Conservation (phyloP, 1,140 invertebrate genomes). For the Drosophila sproati region DNA sequence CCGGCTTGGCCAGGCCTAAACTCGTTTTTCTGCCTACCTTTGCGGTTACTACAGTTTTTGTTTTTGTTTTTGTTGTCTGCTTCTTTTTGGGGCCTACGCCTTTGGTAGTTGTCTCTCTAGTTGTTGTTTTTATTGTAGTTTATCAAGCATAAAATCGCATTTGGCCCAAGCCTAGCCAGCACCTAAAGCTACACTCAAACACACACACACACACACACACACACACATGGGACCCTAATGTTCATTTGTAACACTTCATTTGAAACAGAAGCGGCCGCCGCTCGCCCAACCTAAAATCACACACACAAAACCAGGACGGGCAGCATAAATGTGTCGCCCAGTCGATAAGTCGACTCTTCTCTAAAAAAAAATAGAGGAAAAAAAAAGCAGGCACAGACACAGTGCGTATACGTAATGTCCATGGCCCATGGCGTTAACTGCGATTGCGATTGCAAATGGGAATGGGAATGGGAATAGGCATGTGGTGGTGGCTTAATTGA, state of each 20-base stretch:
- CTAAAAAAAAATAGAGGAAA: constrained; percentile 2
- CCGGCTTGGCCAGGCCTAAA: constrained; percentile 35
- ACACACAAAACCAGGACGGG: not conserved
- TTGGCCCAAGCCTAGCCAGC: constrained; percentile 49
- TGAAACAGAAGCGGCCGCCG: constrained; percentile 68
- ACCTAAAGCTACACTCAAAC: constrained; percentile 7
- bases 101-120: constrained; percentile 43
- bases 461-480: constrained; percentile 16
- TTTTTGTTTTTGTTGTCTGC: constrained; percentile 9
- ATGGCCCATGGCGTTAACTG: constrained; percentile 32
- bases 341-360: constrained; percentile 41
- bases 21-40: constrained; percentile 28
- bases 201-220: constrained; percentile 6
- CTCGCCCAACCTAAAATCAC: constrained; percentile 43
- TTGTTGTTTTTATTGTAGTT: constrained; percentile 71
- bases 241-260: constrained; percentile 81
- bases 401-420: constrained; percentile 45
- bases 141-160: constrained; percentile 82
- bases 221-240: constrained; percentile 56
- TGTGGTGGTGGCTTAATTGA: constrained; percentile 39
- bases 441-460: constrained; percentile 21
- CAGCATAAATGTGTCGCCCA: constrained; percentile 28
- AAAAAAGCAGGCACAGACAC: constrained; percentile 3
- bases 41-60: constrained; percentile 14
- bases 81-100: constrained; percentile 52